Conservation (phyloP, 2,113 vertebrate genomes). For the Suricata suricatta region DNA sequence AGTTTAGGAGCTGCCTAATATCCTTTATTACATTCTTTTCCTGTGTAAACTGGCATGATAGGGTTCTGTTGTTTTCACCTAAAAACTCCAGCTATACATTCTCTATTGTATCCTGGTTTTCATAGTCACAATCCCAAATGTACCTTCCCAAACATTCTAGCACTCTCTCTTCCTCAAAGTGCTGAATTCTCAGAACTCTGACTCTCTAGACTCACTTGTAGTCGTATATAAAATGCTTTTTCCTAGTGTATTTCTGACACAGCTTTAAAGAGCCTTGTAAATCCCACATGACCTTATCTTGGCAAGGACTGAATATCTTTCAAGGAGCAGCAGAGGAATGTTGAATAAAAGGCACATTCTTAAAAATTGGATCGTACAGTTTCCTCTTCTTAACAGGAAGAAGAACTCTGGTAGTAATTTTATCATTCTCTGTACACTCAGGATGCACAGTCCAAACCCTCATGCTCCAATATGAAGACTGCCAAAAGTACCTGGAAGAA, state of each 20-base stretch:
- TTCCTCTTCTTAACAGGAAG: background rate
- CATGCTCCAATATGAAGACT: background rate
- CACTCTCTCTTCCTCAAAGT: background rate
- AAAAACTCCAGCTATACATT: background rate
- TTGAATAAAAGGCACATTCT: background rate
- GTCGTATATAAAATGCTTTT: background rate
- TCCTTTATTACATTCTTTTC: background rate
- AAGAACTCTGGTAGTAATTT: background rate
- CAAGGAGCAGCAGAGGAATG: background rate
- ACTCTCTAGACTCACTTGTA: background rate
- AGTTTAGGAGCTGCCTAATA: background rate
- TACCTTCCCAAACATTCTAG: background rate
- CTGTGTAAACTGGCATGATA: background rate
- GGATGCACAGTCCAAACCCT: background rate
- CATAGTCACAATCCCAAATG: background rate
- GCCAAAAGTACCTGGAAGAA: background rate
- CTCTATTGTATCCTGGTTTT: background rate
- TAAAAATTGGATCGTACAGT: background rate
- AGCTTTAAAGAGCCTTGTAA: constrained; percentile 9
- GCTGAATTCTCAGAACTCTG: background rate
- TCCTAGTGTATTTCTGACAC: background rate
- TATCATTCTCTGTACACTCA: background rate
- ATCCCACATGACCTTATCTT: background rate
- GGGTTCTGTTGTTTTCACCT: background rate
- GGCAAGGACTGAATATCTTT: constrained; percentile 4